Percentiles rank a stretch among this genome's conserved stretches.
These are phyloP conservation scores for Netelia inedita DNA, from an alignment of 2,888 invertebrate species.

Conservation along the genomic window DNA sequence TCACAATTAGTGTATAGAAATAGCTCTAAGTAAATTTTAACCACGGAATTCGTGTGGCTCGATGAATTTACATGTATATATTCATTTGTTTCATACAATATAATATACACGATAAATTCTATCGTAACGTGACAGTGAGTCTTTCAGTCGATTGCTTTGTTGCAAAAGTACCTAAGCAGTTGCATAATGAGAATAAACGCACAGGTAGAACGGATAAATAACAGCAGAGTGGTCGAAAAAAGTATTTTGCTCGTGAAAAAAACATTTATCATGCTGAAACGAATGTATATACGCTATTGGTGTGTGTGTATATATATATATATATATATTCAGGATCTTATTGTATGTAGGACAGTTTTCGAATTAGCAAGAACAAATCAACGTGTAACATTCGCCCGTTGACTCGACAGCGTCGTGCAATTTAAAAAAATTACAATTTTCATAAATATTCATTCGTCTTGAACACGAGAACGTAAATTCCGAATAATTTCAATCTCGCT, in stretches of 20 bases:
- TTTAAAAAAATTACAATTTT: constrained; percentile 47
- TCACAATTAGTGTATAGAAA: constrained; percentile 76
- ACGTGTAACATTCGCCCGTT: constrained; percentile 4
- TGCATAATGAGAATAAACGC: neutral
- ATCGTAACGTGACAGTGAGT: constrained; percentile 67
- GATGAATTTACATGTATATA: constrained; percentile 45
- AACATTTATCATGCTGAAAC: neutral
- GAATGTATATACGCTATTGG: neutral
- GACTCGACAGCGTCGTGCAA: constrained; percentile 12
- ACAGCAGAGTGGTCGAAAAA: constrained; percentile 16
- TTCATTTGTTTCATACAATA: constrained; percentile 34
- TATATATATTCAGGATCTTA: neutral
- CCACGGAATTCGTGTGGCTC: constrained; percentile 62
- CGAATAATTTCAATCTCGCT: constrained; percentile 45
- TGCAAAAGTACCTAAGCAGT: constrained; percentile 63
- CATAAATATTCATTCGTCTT: constrained; percentile 21
- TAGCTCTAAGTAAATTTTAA: constrained; percentile 68
- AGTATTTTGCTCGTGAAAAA: neutral
- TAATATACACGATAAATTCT: constrained; percentile 47
- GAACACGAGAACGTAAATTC: constrained; percentile 16
- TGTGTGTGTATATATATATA: neutral
- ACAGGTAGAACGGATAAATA: constrained; percentile 13
- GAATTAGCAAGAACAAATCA: constrained; percentile 59
- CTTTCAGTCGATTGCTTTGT: constrained; percentile 66
- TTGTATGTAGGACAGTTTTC: constrained; percentile 49